Evolutionary conservation across 1,140 invertebrate species (phyloP).

Genomic region (Spodoptera litura): DNA sequence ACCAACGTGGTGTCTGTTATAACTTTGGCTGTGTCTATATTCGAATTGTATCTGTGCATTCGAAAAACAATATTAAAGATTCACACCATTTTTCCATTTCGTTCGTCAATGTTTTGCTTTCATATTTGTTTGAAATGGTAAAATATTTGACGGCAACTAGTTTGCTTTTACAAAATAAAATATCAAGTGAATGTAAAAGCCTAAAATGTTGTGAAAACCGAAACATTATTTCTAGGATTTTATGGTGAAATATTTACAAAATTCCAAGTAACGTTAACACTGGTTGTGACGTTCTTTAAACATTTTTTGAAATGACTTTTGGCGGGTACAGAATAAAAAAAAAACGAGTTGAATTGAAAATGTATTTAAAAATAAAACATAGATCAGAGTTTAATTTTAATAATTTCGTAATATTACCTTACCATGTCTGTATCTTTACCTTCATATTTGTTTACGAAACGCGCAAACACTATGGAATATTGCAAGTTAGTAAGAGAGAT

Average conservation of each 20-base stretch:
- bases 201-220: neutral
- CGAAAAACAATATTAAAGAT: neutral
- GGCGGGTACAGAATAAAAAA: too few relatives aligned
- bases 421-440: too few relatives aligned
- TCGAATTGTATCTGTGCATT: neutral
- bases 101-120: neutral
- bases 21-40: neutral
- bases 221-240: slow-evolving; percentile 1
- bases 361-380: too few relatives aligned
- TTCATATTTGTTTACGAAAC: neutral
- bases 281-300: too few relatives aligned
- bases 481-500: neutral
- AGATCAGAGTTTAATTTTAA: too few relatives aligned
- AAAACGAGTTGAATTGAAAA: too few relatives aligned
- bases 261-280: too few relatives aligned
- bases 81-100: slow-evolving; percentile 4
- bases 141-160: neutral
- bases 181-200: slow-evolving; percentile 10
- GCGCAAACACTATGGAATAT: neutral
- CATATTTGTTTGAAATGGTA: neutral
- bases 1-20: too few relatives aligned
- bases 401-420: too few relatives aligned
- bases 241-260: neutral
- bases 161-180: slow-evolving; percentile 8
- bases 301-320: too few relatives aligned